A percentile compares a stretch with the other conserved stretches of the same genome.
phyloP scores from a whole-genome alignment of 2,113 vertebrate genomes.

The Archocentrus centrarchus region DNA sequence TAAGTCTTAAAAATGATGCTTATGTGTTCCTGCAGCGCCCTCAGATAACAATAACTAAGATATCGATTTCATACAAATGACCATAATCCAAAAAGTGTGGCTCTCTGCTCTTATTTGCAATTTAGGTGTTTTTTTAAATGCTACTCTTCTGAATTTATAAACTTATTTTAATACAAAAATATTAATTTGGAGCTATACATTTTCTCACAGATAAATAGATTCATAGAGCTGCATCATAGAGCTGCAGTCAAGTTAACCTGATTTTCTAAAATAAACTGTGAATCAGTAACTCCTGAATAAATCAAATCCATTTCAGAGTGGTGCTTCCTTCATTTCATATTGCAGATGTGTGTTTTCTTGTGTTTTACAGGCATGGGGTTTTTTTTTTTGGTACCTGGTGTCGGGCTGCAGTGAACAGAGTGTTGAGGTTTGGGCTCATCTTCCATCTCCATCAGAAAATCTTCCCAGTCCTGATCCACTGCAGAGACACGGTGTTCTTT shows the following conservation, averaged over 20 bases:
- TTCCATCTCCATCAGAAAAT: conserved; percentile 89
- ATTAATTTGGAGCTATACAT: not conserved
- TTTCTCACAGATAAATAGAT: not conserved
- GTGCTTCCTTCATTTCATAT: not conserved
- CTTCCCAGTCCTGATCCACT: conserved; percentile 88
- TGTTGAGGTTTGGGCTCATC: conserved; percentile 89
- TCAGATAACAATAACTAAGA: not conserved
- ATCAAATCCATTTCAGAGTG: not conserved
- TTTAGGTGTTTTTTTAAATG: not conserved
- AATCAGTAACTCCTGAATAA: too few relatives aligned
- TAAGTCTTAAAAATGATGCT: not conserved
- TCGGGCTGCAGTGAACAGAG: conserved; percentile 89
- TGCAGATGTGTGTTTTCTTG: not conserved
- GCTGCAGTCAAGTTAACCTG: not conserved
- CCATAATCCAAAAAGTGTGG: not conserved
- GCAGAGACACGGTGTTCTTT: conserved; percentile 8
- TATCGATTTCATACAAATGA: not conserved
- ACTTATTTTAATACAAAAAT: too few relatives aligned
- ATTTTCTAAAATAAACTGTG: not conserved
- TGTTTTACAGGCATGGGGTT: not conserved
- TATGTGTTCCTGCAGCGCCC: not conserved
- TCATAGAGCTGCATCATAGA: not conserved
- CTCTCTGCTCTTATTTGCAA: not conserved
- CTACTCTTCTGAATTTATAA: too few relatives aligned
- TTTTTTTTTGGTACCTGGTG: conserved; percentile 84